Evolutionary conservation across 2,888 invertebrate genomes (phyloP).

Genomic region (Parasteatoda lunata): DNA sequence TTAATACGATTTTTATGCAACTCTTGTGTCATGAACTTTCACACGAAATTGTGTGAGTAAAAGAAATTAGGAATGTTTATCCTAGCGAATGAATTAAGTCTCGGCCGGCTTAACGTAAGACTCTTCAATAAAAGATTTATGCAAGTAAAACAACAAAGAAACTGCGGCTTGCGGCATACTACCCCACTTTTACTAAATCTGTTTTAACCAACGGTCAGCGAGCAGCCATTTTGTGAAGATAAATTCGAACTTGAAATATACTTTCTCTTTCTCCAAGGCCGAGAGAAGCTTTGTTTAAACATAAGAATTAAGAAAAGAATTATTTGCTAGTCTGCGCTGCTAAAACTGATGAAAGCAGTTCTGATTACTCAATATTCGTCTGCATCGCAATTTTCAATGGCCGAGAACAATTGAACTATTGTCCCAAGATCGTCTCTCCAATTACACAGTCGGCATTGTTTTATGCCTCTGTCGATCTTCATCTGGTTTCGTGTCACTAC

Average conservation of each 20-base stretch:
- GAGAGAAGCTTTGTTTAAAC: slow-evolving; percentile 29
- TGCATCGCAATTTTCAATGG: slow-evolving; percentile 48
- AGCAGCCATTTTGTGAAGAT: neutral
- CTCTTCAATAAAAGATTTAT: slow-evolving; percentile 37
- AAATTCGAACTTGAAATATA: slow-evolving; percentile 44
- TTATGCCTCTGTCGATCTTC: slow-evolving; percentile 55
- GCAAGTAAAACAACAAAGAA: slow-evolving; percentile 47
- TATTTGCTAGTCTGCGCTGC: slow-evolving; percentile 19
- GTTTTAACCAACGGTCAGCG: neutral
- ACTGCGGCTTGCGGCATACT: slow-evolving; percentile 48
- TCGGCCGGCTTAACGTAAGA: slow-evolving; percentile 21
- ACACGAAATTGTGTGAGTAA: slow-evolving; percentile 6
- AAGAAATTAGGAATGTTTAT: too few relatives aligned
- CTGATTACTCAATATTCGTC: slow-evolving; percentile 62
- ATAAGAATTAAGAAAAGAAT: slow-evolving; percentile 7
- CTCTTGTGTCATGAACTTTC: slow-evolving; percentile 38
- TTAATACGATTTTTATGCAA: slow-evolving; percentile 6
- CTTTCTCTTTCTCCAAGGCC: slow-evolving; percentile 51
- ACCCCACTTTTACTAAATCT: slow-evolving; percentile 39
- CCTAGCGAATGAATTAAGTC: slow-evolving; percentile 34
- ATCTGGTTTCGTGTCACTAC: slow-evolving; percentile 42
- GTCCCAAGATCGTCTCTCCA: slow-evolving; percentile 43
- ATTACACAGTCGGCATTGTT: slow-evolving; percentile 56
- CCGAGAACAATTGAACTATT: slow-evolving; percentile 61
- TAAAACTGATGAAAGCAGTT: slow-evolving; percentile 48